These are phyloP conservation scores for Spheniscus humboldti DNA, from an alignment of 2,797 vertebrate species.

Conservation along the genomic window DNA sequence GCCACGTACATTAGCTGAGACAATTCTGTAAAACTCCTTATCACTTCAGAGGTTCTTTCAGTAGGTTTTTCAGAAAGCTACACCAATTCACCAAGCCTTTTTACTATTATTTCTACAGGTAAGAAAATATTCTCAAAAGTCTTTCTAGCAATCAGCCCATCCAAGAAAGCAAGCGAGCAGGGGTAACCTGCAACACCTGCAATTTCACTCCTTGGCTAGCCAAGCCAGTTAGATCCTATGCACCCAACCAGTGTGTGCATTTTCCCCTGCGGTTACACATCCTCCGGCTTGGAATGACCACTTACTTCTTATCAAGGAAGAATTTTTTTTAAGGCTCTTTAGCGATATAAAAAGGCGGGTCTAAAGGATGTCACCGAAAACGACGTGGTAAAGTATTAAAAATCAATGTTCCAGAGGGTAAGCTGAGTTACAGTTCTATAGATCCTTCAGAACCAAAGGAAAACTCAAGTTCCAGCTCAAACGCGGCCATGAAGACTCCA, in stretches of 20 bases:
- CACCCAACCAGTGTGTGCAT: fast-evolving
- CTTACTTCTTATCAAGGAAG: not conserved
- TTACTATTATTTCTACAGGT: not conserved
- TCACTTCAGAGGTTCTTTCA: not conserved
- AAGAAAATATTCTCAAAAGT: not conserved
- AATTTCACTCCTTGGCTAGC: not conserved
- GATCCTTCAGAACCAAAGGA: not conserved
- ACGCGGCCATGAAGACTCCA: not conserved
- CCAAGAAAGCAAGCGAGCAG: not conserved
- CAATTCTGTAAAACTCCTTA: not conserved
- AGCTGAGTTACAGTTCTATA: fast-evolving
- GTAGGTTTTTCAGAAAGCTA: not conserved
- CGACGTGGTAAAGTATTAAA: not conserved
- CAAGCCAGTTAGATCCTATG: not conserved
- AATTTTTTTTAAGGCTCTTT: not conserved
- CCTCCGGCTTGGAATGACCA: not conserved
- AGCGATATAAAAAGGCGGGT: not conserved
- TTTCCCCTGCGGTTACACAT: not conserved
- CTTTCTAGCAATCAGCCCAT: not conserved
- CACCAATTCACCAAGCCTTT: not conserved
- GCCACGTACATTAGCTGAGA: fast-evolving
- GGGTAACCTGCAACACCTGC: not conserved
- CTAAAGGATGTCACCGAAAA: not conserved
- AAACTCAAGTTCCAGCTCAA: not conserved
- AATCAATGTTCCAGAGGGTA: not conserved